A percentile compares a stretch with the other conserved stretches of the same genome.
These are phyloP conservation scores for Orchesella cincta DNA, from an alignment of 1,140 invertebrate genomes.

Conservation along the genomic window DNA sequence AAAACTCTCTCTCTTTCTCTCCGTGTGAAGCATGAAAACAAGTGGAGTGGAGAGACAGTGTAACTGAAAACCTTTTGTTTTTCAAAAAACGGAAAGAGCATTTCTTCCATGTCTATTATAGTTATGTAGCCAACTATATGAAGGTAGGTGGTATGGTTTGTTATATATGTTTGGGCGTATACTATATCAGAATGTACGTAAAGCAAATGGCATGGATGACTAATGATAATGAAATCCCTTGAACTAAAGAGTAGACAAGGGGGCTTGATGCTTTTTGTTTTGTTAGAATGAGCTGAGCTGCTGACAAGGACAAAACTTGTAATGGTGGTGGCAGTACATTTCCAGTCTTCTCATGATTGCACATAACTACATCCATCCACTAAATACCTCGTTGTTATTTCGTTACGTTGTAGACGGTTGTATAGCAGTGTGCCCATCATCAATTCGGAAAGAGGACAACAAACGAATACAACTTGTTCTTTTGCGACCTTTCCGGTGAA, in stretches of 20 bases:
- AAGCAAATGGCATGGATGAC: slow-evolving; percentile 21
- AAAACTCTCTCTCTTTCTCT: too few relatives aligned
- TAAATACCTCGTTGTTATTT: not conserved
- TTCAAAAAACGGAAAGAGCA: not conserved
- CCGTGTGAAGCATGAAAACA: too few relatives aligned
- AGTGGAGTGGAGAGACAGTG: too few relatives aligned
- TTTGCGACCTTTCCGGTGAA: slow-evolving; percentile 17
- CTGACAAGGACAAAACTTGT: slow-evolving; percentile 25
- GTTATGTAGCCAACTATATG: too few relatives aligned
- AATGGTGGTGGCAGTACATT: too few relatives aligned
- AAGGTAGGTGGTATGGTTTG: too few relatives aligned
- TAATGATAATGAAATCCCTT: slow-evolving; percentile 30
- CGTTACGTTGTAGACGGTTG: not conserved
- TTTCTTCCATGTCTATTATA: not conserved
- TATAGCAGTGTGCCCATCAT: not conserved
- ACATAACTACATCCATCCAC: not conserved
- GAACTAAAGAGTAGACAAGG: slow-evolving; percentile 19
- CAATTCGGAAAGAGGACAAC: not conserved
- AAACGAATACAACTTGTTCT: not conserved
- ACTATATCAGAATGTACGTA: too few relatives aligned
- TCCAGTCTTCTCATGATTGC: slow-evolving; percentile 14
- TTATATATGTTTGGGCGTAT: too few relatives aligned
- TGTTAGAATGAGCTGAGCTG: not conserved
- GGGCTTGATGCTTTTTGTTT: slow-evolving; percentile 17
- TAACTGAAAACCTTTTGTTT: too few relatives aligned